phyloP scores from a whole-genome alignment of 2,797 vertebrate species.

The Tadarida brasiliensis region DNA sequence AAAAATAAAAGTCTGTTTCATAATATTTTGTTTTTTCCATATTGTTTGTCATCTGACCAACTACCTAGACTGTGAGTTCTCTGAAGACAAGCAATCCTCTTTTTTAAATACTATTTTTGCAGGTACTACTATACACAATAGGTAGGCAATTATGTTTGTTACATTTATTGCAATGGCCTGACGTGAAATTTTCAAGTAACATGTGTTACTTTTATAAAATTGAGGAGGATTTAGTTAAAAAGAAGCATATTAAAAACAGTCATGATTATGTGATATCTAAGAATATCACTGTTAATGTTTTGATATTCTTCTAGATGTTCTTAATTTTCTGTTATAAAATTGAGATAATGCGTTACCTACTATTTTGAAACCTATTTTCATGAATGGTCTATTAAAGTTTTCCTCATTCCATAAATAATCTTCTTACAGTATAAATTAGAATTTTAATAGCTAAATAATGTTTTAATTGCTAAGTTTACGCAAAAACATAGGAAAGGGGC shows the following conservation, averaged over 20 bases:
- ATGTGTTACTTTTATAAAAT: background rate
- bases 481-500: background rate
- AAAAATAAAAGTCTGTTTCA: constrained; percentile 10
- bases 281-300: constrained; percentile 23
- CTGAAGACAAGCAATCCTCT: background rate
- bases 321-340: constrained; percentile 1
- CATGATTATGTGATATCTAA: background rate
- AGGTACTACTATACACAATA: background rate
- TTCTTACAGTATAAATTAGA: constrained; percentile 4
- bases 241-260: background rate
- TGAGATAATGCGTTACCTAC: background rate
- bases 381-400: background rate
- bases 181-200: constrained; percentile 34
- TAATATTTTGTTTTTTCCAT: background rate
- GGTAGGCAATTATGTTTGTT: background rate
- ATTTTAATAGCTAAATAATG: background rate
- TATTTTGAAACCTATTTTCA: constrained; percentile 58
- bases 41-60: background rate
- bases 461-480: constrained; percentile 1
- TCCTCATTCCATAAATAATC: constrained; percentile 27
- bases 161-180: background rate
- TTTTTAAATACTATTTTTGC: background rate
- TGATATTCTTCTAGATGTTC: background rate
- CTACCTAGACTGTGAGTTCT: background rate
- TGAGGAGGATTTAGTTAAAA: constrained; percentile 28